phyloP scores from a whole-genome alignment of 1,140 invertebrate species.

The Diuraphis noxia region DNA sequence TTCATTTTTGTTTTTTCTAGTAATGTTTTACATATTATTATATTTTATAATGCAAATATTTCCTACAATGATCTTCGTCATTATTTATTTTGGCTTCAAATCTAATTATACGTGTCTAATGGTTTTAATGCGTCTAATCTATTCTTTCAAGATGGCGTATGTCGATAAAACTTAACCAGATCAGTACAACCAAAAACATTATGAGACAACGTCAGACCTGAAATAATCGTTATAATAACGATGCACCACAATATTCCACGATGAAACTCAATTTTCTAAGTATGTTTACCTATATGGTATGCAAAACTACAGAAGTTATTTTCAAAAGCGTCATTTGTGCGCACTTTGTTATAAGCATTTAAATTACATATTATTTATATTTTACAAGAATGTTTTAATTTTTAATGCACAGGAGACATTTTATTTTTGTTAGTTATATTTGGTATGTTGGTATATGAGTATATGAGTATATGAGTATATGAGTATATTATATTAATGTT shows the following conservation, averaged over 20 bases:
- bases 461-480: no score
- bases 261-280: not conserved
- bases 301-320: not conserved
- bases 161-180: not conserved
- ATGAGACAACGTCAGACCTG: not conserved
- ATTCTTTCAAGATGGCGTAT: not conserved
- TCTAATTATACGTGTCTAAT: not conserved
- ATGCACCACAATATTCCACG: not conserved
- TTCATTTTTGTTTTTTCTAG: not conserved
- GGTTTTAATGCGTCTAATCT: not conserved
- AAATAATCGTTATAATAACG: slow-evolving; percentile 23
- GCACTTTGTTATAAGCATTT: not conserved
- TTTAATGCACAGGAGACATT: not conserved
- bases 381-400: not conserved
- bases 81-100: not conserved
- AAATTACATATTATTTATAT: not conserved
- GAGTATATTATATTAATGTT: not conserved
- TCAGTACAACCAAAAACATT: not conserved
- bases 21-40: not conserved
- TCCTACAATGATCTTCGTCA: not conserved
- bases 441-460: no score
- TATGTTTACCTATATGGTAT: not conserved
- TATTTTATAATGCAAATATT: not conserved
- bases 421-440: not conserved
- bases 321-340: not conserved